A percentile compares a stretch with the other conserved stretches of the same genome.
Evolutionary conservation across 2,797 vertebrate species (phyloP).

Genomic region (Oophaga sylvatica): DNA sequence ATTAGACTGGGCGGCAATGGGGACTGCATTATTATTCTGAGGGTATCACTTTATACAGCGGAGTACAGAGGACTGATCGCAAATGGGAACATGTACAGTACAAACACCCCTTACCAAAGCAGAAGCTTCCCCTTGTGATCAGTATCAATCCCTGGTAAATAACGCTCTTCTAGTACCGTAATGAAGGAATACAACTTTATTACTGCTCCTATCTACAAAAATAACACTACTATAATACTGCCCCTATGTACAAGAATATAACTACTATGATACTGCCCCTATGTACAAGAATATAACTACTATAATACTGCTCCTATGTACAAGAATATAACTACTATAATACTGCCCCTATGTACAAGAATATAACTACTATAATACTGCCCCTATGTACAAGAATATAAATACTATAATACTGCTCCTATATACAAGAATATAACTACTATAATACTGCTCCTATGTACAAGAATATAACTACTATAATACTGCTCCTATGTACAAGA

Average conservation of each 20-base stretch:
- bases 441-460: neutral
- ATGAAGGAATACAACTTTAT: neutral
- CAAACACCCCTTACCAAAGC: neutral
- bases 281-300: neutral
- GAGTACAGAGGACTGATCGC: neutral
- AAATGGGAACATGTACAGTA: neutral
- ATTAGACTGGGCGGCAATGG: neutral
- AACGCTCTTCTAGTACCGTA: neutral
- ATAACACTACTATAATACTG: slow-evolving; percentile 14
- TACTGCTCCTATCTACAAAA: slow-evolving; percentile 1
- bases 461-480: slow-evolving; percentile 5
- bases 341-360: neutral
- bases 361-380: slow-evolving; percentile 11
- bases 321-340: slow-evolving; percentile 14
- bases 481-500: neutral
- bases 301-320: neutral
- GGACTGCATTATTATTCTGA: neutral
- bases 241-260: slow-evolving; percentile 12
- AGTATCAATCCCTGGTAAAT: neutral
- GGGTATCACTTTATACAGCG: neutral
- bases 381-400: neutral
- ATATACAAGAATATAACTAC: slow-evolving; percentile 12
- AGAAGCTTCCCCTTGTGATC: no score
- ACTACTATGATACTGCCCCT: slow-evolving; percentile 10
- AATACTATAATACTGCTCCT: neutral